A percentile compares a stretch with the other conserved stretches of the same genome.
phyloP scores from a whole-genome alignment of 2,888 invertebrate species.

The Orthonychiurus folsomi region DNA sequence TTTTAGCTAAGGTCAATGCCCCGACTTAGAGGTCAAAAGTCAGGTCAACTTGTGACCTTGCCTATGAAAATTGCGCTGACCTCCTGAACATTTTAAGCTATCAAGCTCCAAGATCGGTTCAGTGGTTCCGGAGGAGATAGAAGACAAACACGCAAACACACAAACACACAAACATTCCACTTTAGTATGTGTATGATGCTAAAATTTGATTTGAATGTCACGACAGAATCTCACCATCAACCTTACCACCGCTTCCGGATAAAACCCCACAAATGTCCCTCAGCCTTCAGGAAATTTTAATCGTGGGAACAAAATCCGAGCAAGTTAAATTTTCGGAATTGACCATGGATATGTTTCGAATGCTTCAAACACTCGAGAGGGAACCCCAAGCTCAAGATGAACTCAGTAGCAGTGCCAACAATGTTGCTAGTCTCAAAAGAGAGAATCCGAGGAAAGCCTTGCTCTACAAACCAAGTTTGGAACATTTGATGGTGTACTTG shows the following conservation, averaged over 20 bases:
- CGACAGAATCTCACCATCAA: neutral
- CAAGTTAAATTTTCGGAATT: slow-evolving; percentile 95
- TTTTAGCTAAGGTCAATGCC: no score
- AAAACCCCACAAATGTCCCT: neutral
- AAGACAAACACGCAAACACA: no score
- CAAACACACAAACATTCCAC: no score
- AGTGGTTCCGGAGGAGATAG: no score
- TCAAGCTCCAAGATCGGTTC: no score
- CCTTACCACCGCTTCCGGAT: neutral
- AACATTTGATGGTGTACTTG: slow-evolving; percentile 85
- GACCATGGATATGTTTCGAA: slow-evolving; percentile 95
- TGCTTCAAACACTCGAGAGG: slow-evolving; percentile 87
- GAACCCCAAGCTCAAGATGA: slow-evolving; percentile 83
- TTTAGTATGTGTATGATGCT: no score
- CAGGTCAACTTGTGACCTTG: no score
- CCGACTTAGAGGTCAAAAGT: no score
- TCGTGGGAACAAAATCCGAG: slow-evolving; percentile 84
- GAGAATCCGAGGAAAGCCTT: slow-evolving; percentile 96
- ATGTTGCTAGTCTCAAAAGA: slow-evolving; percentile 49
- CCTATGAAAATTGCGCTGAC: no score
- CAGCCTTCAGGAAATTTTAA: slow-evolving; percentile 77
- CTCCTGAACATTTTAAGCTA: no score
- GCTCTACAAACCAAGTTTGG: slow-evolving; percentile 87
- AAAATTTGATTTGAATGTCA: no score
- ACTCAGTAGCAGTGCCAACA: slow-evolving; percentile 17